Evolutionary conservation across 2,888 invertebrate species (phyloP), one percentile per base, ranked within the genome.

Genomic region (Cantharis lateralis): DNA sequence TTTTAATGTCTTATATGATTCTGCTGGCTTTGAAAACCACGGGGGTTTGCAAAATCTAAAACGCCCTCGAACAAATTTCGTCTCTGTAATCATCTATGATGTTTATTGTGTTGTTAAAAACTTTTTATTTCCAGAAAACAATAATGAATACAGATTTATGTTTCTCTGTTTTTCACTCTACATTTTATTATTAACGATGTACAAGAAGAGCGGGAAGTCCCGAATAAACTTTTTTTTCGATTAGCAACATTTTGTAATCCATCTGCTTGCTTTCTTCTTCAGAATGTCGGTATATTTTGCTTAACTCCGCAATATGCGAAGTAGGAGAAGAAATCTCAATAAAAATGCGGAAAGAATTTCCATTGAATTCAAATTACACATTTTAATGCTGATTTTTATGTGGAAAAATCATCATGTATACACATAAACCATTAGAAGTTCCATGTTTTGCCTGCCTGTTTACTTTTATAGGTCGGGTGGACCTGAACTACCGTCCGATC

Each of bases 1-100:
- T 86, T 86, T 86, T 86, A 86, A 86, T 86, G 86, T 81, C 79
- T 83, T 83, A 84, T 83, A 83, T 84, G 84, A 84, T 85, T 85
- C 82, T 77, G 74, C 78, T 74, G 71, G 78, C 72, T 72, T 77
- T 64, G 71, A 61, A 78, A 64, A 32, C 68, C 71, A 48, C 70
- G 20, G 81, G 81, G 80, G 78, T 76, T 74, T 74, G 71, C 64
- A 71, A 69, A 74, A 20, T 76, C 16, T 69, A 78, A 68, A 72
- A 75, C 69, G 70, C 72, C 73, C 79, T 77, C 70, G 72, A 61
- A 77, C 78, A 76, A 80, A 80, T 77, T 77, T 77, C 68, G 72
- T 72, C 78, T 76, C 69, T 20, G 15, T 68, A 62, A 70, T 69
- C 63, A 61, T 68, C 62, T 72, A 72, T 62, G 62, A 16, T 24